Conservation (phyloP, 2,888 invertebrate species). For the Heliconius cydno region DNA sequence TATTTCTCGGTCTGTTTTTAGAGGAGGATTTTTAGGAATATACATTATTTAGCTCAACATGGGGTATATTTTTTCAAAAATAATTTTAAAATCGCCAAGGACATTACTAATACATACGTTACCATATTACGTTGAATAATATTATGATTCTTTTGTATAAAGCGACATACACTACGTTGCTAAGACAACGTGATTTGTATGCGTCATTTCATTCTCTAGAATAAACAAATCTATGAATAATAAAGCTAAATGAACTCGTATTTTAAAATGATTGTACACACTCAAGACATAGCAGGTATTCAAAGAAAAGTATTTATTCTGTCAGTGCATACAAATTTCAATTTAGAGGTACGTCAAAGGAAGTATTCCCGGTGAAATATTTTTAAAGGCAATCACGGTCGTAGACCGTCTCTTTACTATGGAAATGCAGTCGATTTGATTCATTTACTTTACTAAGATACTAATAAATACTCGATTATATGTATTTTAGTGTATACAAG, state of each 20-base stretch:
- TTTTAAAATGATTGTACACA: not conserved
- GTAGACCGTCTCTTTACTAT: conserved; percentile 34
- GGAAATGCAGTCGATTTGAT: conserved; percentile 24
- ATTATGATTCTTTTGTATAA: too few species aligned
- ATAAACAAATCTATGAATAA: not conserved
- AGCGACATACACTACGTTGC: too few species aligned
- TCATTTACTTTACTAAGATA: not conserved
- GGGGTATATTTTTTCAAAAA: too few species aligned
- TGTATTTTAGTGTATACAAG: not conserved
- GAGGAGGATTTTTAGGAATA: too few species aligned
- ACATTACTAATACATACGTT: too few species aligned
- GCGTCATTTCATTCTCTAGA: not conserved
- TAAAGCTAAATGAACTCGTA: not conserved
- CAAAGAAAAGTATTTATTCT: conserved; percentile 43
- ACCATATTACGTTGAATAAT: not conserved
- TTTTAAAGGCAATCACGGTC: conserved; percentile 55
- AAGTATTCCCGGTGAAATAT: conserved; percentile 52
- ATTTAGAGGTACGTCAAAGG: conserved; percentile 52
- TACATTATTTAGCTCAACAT: too few species aligned
- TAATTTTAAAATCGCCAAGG: too few species aligned
- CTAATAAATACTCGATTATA: not conserved
- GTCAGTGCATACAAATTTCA: conserved; percentile 50
- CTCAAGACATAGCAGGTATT: conserved; percentile 20
- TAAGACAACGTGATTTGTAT: not conserved
- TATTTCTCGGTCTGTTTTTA: too few species aligned